Base-by-base conservation (phyloP, 2,113 vertebrate species). In the Strigops habroptila region DNA sequence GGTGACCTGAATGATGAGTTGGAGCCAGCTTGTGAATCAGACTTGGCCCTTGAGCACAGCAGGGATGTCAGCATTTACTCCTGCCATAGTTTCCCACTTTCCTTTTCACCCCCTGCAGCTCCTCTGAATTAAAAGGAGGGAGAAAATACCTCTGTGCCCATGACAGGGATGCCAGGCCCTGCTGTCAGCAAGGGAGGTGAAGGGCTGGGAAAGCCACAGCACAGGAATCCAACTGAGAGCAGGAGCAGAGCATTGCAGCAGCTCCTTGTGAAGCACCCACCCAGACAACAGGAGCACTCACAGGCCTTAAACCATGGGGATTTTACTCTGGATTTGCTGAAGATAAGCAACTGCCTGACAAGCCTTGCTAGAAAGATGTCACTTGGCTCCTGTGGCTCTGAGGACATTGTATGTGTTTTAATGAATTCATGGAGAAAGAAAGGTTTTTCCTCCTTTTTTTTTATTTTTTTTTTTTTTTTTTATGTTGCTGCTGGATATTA, bases 41-140 rank as follows among this genome's bases (percentile, higher is more conserved):
- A 91, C 51, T 22, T 1, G 1, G 44, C 28, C 64, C n/a, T 14
- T 35, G 5, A 74, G 33, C 28, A 24, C 49, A 44, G 33, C 27
- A 2, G 35, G n/a, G 25, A 33, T 4, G 1, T 53, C 49, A 39
- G 18, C 1, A 0, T 60, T 86, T 52, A 22, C 10, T 74, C 37
- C 67, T 65, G 69, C 16, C 37, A 23, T 12, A 43, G 35, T 27
- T 82, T 76, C n/a, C 86, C 37, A 39, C 25, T 70, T 82, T 59
- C n/a, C 21, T 78, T 81, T 77, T 49, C n/a, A 75, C 10, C 8
- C 6, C 6, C 28, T 2, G 1, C 44, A 92, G 17, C 28, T 59
- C 22, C 44, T 51, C 69, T 10, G 3, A 64, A 53, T 39, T 10
- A 31, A 62, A 83, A 92, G 14, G 37, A 88, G 27, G 30, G 7